Conservation (phyloP, 2,888 invertebrate genomes). For the Syrista parreyssii region DNA sequence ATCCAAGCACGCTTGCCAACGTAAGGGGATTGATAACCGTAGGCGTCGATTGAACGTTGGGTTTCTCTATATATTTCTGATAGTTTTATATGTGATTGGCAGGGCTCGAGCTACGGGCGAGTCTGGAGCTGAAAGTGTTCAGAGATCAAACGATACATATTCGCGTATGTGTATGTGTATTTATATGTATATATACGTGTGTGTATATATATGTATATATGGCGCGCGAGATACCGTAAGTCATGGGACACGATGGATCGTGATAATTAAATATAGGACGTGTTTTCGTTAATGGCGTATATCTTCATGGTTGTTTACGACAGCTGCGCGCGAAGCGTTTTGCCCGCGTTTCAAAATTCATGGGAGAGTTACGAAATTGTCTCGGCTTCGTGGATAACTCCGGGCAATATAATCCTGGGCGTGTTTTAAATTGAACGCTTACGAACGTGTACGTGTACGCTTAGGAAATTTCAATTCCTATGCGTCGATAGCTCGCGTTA, state of each 20-base stretch:
- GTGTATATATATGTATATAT: too few relatives aligned
- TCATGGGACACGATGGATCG: background rate
- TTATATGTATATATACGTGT: too few relatives aligned
- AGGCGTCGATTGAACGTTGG: background rate
- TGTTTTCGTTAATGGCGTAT: background rate
- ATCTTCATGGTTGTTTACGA: background rate
- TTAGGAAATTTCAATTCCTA: conserved; percentile 49
- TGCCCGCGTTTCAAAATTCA: background rate
- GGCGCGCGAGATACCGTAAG: background rate
- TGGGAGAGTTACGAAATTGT: background rate
- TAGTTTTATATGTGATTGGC: background rate
- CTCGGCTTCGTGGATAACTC: background rate
- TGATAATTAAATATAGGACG: background rate
- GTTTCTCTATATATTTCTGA: background rate
- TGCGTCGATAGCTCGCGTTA: conserved; percentile 59
- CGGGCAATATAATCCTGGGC: conserved; percentile 36
- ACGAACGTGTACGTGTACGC: conserved; percentile 19
- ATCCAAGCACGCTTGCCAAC: background rate
- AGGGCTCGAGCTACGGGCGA: background rate
- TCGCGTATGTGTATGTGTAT: background rate
- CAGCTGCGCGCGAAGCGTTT: background rate
- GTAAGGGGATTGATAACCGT: background rate
- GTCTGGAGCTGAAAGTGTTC: background rate
- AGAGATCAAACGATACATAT: background rate
- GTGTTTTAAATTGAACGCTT: conserved; percentile 49